Conservation (phyloP, 2,888 invertebrate genomes). For the Stenodera caucasica region DNA sequence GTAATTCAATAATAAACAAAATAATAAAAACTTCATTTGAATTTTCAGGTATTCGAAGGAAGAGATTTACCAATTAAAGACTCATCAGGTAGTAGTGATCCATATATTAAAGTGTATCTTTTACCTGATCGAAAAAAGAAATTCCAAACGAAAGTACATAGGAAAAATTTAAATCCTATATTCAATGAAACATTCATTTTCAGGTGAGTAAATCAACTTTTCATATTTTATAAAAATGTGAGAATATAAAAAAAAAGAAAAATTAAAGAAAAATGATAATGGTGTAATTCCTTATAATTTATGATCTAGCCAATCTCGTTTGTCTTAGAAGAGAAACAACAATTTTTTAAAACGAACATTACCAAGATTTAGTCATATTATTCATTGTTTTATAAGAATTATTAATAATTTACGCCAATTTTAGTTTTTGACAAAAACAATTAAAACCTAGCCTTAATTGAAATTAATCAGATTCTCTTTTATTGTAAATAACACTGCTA, state of each 20-base stretch:
- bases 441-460: no score
- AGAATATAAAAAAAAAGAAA: no score
- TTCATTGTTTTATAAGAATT: no score
- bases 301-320: no score
- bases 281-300: neutral
- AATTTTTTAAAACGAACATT: neutral
- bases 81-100: slow-evolving; percentile 82
- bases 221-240: no score
- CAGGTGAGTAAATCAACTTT: slow-evolving; percentile 58
- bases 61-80: slow-evolving; percentile 82
- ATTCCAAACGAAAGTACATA: slow-evolving; percentile 81
- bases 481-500: no score
- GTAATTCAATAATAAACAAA: neutral
- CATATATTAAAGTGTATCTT: slow-evolving; percentile 83
- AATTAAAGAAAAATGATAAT: neutral
- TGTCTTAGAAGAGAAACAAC: neutral
- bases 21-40: neutral
- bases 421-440: no score
- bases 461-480: no score
- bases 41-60: slow-evolving; percentile 48
- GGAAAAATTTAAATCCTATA: slow-evolving; percentile 78
- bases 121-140: slow-evolving; percentile 85
- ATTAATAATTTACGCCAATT: no score
- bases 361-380: neutral
- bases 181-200: slow-evolving; percentile 86